Evolutionary conservation across 2,888 invertebrate species (phyloP).

Genomic region (Alentia gelatinosa): DNA sequence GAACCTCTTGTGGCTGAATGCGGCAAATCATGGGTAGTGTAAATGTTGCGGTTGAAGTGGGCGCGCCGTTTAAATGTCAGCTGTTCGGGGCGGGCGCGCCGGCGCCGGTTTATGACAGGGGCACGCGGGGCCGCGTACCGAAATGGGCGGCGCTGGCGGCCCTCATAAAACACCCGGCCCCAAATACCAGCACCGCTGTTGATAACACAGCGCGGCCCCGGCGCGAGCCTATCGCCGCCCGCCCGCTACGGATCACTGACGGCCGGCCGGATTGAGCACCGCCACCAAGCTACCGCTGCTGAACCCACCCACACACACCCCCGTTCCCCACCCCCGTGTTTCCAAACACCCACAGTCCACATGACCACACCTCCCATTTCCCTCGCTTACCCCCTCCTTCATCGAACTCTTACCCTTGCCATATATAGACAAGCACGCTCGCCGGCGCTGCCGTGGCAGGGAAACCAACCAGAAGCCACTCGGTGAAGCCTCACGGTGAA

Average conservation of each 20-base stretch:
- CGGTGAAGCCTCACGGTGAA: too few relatives aligned
- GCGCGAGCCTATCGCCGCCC: background rate
- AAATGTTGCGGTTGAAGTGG: background rate
- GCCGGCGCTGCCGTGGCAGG: too few relatives aligned
- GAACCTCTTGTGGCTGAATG: background rate
- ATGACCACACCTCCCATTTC: background rate
- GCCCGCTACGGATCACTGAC: background rate
- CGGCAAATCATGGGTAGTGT: background rate
- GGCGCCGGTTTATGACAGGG: background rate
- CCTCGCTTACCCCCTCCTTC: too few relatives aligned
- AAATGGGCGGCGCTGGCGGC: background rate
- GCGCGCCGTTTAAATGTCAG: background rate
- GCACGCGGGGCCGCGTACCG: background rate
- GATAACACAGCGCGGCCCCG: background rate
- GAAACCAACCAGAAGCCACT: too few relatives aligned
- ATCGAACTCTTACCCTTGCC: too few relatives aligned
- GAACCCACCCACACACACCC: background rate
- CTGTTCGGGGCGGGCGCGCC: background rate
- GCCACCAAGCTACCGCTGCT: background rate
- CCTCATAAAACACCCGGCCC: background rate
- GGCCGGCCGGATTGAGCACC: background rate
- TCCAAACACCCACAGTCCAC: background rate
- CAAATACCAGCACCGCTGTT: background rate
- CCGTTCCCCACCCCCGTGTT: background rate
- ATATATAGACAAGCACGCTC: too few relatives aligned